Conservation (phyloP, 1,140 invertebrate species). For the Lutraria rhynchaena region DNA sequence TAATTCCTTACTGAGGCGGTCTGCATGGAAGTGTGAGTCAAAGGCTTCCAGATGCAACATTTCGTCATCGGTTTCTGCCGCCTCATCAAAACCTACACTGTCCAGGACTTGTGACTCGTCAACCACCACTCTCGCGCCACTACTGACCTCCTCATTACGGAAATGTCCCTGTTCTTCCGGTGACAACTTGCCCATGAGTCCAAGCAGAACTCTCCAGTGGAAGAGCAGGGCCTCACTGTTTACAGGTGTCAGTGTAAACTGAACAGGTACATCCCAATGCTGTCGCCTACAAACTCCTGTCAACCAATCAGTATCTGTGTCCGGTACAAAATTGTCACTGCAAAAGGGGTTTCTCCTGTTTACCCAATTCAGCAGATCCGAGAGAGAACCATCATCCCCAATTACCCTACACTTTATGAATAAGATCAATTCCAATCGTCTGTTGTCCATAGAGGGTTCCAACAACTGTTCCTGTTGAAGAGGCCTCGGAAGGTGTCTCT, state of each 20-base stretch:
- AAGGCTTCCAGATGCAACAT: not conserved
- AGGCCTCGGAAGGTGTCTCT: too few species aligned
- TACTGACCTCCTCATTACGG: not conserved
- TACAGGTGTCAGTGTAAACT: not conserved
- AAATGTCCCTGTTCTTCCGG: not conserved
- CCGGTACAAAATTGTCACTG: not conserved
- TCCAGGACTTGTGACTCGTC: not conserved
- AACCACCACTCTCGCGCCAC: not conserved
- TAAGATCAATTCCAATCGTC: not conserved
- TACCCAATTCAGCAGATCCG: not conserved
- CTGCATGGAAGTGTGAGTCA: conserved; percentile 14
- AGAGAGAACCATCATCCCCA: too few species aligned
- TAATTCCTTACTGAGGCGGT: not conserved
- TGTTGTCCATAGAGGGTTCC: not conserved
- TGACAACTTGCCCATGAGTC: not conserved
- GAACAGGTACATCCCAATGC: not conserved
- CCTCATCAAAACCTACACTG: conserved; percentile 3
- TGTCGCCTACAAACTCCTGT: not conserved
- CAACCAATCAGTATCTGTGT: not conserved
- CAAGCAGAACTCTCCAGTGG: not conserved
- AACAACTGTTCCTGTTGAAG: not conserved
- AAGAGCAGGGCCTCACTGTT: too few species aligned
- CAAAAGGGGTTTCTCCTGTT: not conserved
- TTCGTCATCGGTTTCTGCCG: not conserved
- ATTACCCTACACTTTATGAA: not conserved